Base-by-base conservation (phyloP, 1,140 invertebrate genomes). In the Drosophila tropicalis region DNA sequence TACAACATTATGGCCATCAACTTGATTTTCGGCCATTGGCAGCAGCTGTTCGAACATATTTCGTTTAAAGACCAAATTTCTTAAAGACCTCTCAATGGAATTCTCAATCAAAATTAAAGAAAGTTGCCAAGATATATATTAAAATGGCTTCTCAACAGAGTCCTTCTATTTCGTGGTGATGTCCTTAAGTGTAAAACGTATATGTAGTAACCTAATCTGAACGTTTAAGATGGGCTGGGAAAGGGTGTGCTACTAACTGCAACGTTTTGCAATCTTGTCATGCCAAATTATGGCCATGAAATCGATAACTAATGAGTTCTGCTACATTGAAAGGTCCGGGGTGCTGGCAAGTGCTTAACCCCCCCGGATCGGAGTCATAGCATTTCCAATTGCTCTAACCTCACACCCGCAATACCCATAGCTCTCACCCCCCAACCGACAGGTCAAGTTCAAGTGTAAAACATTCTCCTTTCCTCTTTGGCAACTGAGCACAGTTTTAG, bases 401-500 rank as follows among this genome's bases (percentile, higher is more conserved):
- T 17, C 7, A 17, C 6, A 17, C 15, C 44, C 15, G 1, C n/a
- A 44, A 15, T 7, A 5, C 58, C 58, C 15, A 29, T 29, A 5
- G 29, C 22, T 1, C 15, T 25, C 39, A 29, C 44, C 44, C 17
- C 7, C 44, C 7, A 19, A 12, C 9, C 44, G 2, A 22, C 44
- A 22, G 44, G 44, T 51, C 44, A 83, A 87, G 83, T 87, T 87
- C 83, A 86, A 86, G 84, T 89, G 84, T 84, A 25, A 25, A 25
- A 25, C 22, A 25, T 25, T 80, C 81, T 89, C 3, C 3, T 12
- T 36, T 12, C 5, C 34, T 36, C 10, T 77, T 29, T 25, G 22
- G 22, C 22, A 84, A 89, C n/a, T 2, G 41, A 17, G 15, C n/a
- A 57, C 83, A 89, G 77, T 89, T 89, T 89, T 89, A 89, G 84